These are phyloP conservation scores for Euura saliciscinereae DNA, from an alignment of 1,140 invertebrate genomes.

Conservation along the genomic window DNA sequence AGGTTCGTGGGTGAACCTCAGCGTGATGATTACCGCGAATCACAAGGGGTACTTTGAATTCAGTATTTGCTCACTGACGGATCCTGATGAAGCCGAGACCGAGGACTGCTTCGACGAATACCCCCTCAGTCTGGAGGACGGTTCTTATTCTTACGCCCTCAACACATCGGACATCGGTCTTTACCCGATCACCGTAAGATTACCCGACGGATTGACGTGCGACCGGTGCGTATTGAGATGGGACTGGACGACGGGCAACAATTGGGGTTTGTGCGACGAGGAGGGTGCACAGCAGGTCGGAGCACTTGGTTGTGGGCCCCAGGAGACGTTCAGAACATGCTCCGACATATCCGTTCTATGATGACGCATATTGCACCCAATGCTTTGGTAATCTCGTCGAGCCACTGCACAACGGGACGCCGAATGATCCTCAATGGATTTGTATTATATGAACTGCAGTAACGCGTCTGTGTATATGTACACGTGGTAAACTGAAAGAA, in stretches of 20 bases:
- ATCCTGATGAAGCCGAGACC: constrained; percentile 50
- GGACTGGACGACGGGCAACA: constrained; percentile 68
- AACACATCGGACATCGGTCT: constrained; percentile 10
- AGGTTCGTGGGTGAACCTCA: constrained; percentile 67
- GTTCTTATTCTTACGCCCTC: constrained; percentile 37
- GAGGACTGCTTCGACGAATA: constrained; percentile 69
- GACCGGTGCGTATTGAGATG: constrained; percentile 72
- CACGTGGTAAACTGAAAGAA: too few relatives aligned
- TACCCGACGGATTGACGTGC: constrained; percentile 66
- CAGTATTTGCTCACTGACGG: constrained; percentile 61
- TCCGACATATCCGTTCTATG: constrained; percentile 68
- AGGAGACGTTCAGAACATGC: constrained; percentile 73
- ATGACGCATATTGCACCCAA: not conserved
- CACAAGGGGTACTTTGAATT: constrained; percentile 71
- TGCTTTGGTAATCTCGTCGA: too few relatives aligned
- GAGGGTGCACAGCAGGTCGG: constrained; percentile 32
- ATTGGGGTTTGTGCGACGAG: constrained; percentile 62
- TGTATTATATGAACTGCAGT: too few relatives aligned
- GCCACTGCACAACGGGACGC: too few relatives aligned
- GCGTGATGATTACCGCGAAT: constrained; percentile 73
- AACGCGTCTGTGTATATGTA: too few relatives aligned
- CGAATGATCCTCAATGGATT: too few relatives aligned
- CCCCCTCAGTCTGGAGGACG: constrained; percentile 61
- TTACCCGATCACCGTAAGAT: constrained; percentile 39
- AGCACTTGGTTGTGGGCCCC: constrained; percentile 65